Base-by-base conservation (phyloP, 2,113 vertebrate genomes). In the Syrmaticus mikado region DNA sequence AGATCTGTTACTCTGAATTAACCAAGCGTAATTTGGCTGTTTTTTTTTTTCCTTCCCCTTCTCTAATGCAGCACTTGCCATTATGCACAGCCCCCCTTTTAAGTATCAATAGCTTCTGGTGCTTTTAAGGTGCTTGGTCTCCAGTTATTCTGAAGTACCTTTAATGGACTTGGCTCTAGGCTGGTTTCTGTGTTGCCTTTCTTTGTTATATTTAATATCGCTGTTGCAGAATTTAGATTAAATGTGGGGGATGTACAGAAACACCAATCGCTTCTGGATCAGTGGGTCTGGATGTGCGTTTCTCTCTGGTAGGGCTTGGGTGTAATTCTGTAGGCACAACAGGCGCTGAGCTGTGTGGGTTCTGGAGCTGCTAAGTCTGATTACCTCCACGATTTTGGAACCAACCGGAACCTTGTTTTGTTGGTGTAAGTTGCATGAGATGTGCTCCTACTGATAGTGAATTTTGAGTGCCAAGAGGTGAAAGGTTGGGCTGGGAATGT, bases 1-100 rank as follows among this genome's bases (percentile, higher is more conserved):
- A 99, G 99, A 99, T 99, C 99, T 99, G 99, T 99, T 99, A 99
- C 99, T 99, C 99, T 98, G 99, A 99, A 99, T 99, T 99, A 99
- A 99, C 98, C 98, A 99, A 99, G 99, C 98, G 98, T 99, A 99
- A 99, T 99, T 99, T 99, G 98, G 98, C 98, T 98, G 98, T 90
- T 79, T 95, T 97, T 98, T 98, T 90, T 95, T 96, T 74, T 83
- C 60, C 60, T 89, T 73, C 93, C 94, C 85, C 92, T 87, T 97
- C 97, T 98, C 98, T 98, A 99, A 99, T 98, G 98, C 98, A 98
- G 98, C 97, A 96, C 98, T 98, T 98, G 98, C 96, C 97, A 99
- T 99, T 99, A 98, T 99, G 98, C 98, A 98, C 98, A 99, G 94
- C 98, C 98, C 98, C 98, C 98, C 96, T 97, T 98, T 98, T 98